A percentile compares a stretch with the other conserved stretches of the same genome.
phyloP scores from a whole-genome alignment of 2,113 vertebrate genomes.

The Typhlomys cinereus region DNA sequence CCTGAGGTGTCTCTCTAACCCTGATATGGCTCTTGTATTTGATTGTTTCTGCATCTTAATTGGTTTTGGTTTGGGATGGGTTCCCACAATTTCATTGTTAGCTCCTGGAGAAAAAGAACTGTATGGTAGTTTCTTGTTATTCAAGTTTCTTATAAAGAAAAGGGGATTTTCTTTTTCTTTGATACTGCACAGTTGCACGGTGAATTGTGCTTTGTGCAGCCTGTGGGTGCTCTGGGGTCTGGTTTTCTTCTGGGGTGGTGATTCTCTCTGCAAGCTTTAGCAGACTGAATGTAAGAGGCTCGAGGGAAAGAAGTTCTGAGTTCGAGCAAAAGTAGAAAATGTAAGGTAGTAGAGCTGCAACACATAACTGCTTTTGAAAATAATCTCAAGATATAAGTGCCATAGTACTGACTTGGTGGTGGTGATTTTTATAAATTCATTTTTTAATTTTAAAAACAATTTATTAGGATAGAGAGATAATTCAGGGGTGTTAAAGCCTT shows the following conservation, averaged over 20 bases:
- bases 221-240: neutral
- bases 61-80: neutral
- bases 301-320: neutral
- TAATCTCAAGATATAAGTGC: neutral
- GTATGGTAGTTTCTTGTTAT: neutral
- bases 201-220: neutral
- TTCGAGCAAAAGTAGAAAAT: no score
- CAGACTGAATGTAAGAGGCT: no score
- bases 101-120: neutral
- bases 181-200: neutral
- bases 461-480: no score
- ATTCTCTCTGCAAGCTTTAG: neutral
- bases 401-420: neutral
- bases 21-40: neutral
- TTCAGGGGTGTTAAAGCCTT: no score
- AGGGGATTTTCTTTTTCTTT: neutral
- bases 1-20: no score
- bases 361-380: no score
- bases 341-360: neutral
- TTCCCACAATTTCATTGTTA: neutral
- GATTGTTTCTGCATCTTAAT: neutral
- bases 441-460: no score
- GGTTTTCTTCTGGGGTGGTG: neutral
- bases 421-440: no score
- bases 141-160: neutral